phyloP scores from a whole-genome alignment of 2,113 vertebrate species.

The Leucosticte australis region DNA sequence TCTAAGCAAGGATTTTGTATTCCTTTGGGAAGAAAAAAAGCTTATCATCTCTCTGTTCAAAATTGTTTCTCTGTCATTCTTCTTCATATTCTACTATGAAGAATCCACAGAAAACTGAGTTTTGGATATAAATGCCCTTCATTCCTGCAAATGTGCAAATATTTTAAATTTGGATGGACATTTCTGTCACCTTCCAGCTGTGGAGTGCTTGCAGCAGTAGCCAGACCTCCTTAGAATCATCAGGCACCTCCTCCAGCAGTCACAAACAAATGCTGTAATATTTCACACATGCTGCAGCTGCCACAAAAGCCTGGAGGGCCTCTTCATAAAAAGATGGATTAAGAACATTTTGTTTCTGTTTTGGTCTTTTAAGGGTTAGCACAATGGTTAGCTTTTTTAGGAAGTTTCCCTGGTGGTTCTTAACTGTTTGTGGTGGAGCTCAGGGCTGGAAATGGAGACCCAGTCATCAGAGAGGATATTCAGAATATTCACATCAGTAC shows the following conservation, averaged over 20 bases:
- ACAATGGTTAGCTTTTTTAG: neutral
- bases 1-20: neutral
- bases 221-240: neutral
- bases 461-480: neutral
- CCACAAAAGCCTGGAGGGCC: neutral
- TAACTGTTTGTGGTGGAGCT: neutral
- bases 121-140: neutral
- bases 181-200: neutral
- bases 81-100: neutral
- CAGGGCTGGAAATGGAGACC: neutral
- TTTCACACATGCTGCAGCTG: conserved; percentile 14
- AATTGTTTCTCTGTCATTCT: neutral
- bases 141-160: neutral
- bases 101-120: neutral
- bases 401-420: neutral
- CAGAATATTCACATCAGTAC: neutral
- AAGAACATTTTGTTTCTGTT: neutral
- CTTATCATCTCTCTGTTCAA: neutral
- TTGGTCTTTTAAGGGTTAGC: neutral
- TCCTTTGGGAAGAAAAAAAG: neutral
- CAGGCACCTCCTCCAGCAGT: neutral
- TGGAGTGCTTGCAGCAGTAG: neutral
- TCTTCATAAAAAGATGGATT: conserved; percentile 4
- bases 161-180: neutral
- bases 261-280: neutral